Evolutionary conservation across 2,888 invertebrate species (phyloP), one percentile per base, ranked within the genome.

Genomic region (Rhopalosiphum nymphaeae): DNA sequence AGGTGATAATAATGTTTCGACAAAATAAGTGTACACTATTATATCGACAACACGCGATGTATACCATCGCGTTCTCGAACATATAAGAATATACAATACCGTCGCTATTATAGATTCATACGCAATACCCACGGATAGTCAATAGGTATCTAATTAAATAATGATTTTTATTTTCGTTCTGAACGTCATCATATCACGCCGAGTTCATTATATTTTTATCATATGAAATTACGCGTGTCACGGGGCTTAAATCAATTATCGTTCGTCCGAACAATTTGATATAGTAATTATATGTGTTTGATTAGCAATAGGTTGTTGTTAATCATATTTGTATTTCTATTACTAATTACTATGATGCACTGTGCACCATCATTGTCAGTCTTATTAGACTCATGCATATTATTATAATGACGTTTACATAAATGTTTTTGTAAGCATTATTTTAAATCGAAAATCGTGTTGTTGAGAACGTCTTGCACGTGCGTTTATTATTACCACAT

Each of bases 161-260:
- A 21, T 78, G 36, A 78, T 78, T 78, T 36, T 78, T 9, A 46
- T 46, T 46, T 46, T 46, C 7, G 78, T 78, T 78, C 21, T 78
- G 21, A 36, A 36, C 36, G 36, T 42, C 36, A 36, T 78, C 36
- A 36, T 78, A 78, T 78, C 78, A 78, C 78, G 78, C 9, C 21
- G 78, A 78, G 78, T 78, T 78, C 21, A 36, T 78, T 21, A 78
- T 78, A 78, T 78, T 78, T 36, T 78, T 78, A 78, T 78, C 78
- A 78, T 36, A 78, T 9, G 78, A 78, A 78, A 78, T 78, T 78
- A 78, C 36, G 21, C 78, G 78, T 36, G 36, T 36, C 36, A 78
- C 78, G 78, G 36, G 36, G n/a, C 36, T 36, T 78, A 36, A 78
- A 78, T 36, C 78, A 78, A 78, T 78, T 78, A 67, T 21, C 36